These are phyloP conservation scores for Agrochola litura DNA, from an alignment of 2,888 invertebrate genomes.

Conservation along the genomic window DNA sequence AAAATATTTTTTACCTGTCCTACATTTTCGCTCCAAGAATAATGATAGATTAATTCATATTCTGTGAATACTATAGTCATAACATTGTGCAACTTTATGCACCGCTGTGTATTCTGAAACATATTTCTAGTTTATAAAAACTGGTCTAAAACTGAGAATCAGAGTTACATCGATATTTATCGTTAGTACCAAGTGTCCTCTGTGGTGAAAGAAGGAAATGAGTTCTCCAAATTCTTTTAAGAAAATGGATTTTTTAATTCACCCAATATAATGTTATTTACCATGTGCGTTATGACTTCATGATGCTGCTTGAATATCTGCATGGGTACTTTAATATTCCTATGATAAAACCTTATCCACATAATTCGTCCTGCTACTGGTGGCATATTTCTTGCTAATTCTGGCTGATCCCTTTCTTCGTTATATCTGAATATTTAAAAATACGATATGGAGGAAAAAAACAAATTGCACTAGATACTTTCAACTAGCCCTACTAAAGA, in stretches of 20 bases:
- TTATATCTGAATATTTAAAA: conserved; percentile 90
- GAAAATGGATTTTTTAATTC: not conserved
- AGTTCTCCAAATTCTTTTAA: not conserved
- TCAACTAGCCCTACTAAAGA: not conserved
- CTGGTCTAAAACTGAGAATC: not conserved
- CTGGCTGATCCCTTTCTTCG: conserved; percentile 93
- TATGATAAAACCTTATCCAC: conserved; percentile 95
- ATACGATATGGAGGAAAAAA: not conserved
- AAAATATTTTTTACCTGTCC: conserved; percentile 90
- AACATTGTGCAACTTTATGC: conserved; percentile 94
- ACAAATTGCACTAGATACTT: not conserved
- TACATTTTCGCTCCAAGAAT: conserved; percentile 94
- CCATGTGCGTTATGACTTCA: conserved; percentile 87
- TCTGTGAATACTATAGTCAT: conserved; percentile 95
- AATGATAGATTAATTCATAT: conserved; percentile 95
- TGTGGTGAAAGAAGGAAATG: not conserved
- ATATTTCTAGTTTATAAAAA: not conserved
- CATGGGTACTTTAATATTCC: conserved; percentile 94
- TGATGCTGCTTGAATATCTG: conserved; percentile 85
- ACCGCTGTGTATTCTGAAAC: conserved; percentile 92
- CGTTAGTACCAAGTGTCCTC: not conserved
- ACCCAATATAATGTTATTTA: conserved; percentile 48
- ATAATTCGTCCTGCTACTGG: conserved; percentile 95
- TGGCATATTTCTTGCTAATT: conserved; percentile 94
- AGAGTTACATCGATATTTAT: not conserved